Conservation (phyloP, 1,140 invertebrate species). For the Drosophila ohnishii region DNA sequence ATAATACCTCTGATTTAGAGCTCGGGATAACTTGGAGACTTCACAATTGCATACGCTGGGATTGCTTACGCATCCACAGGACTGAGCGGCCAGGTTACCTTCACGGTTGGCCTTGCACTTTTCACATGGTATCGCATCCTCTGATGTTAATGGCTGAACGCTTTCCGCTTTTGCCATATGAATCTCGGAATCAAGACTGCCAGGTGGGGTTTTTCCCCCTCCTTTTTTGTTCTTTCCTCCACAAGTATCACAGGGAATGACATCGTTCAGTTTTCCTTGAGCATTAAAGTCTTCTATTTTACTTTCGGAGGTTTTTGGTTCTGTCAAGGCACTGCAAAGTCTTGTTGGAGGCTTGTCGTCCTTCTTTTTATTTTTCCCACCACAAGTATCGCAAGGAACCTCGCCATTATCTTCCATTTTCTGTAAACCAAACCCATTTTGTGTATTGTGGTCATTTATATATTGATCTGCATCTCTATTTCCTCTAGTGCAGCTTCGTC, state of each 20-base stretch:
- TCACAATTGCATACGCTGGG: slow-evolving; percentile 29
- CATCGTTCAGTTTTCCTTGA: slow-evolving; percentile 21
- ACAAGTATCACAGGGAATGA: slow-evolving; percentile 33
- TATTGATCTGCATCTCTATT: neutral
- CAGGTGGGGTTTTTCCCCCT: slow-evolving; percentile 6
- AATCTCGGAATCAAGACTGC: neutral
- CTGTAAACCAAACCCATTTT: neutral
- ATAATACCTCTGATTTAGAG: neutral
- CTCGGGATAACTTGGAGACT: slow-evolving; percentile 9
- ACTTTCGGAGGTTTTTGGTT: neutral
- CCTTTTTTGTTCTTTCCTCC: slow-evolving; percentile 39
- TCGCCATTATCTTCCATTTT: slow-evolving; percentile 6
- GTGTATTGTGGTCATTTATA: neutral
- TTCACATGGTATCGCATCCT: slow-evolving; percentile 27
- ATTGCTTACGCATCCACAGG: slow-evolving; percentile 37
- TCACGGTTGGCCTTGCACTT: slow-evolving; percentile 5
- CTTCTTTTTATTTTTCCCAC: slow-evolving; percentile 45
- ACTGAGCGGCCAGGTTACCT: slow-evolving; percentile 5
- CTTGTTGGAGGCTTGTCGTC: slow-evolving; percentile 18
- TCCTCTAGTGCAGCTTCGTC: neutral
- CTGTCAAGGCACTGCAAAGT: neutral
- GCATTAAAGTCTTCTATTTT: slow-evolving; percentile 2
- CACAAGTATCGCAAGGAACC: slow-evolving; percentile 43
- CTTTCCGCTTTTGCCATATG: neutral
- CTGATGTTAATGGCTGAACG: neutral